These are phyloP conservation scores for Monodelphis domestica DNA, from an alignment of 2,797 vertebrate genomes.

Conservation along the genomic window DNA sequence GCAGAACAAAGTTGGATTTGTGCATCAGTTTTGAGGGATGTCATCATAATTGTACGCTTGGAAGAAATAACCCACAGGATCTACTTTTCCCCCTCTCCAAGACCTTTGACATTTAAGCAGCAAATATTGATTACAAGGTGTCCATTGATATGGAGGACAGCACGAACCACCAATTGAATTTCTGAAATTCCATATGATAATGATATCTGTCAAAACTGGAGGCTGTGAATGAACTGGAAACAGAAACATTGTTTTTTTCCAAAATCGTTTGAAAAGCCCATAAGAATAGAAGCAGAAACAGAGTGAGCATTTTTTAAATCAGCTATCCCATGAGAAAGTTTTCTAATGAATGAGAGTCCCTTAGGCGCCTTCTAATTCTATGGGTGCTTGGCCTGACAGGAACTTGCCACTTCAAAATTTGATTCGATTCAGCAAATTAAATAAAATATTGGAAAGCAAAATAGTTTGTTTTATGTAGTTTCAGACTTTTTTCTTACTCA, in stretches of 20 bases:
- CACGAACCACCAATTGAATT: neutral
- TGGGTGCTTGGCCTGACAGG: neutral
- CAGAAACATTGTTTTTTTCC: neutral
- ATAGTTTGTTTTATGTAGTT: constrained; percentile 43
- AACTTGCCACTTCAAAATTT: constrained; percentile 36
- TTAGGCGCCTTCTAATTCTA: constrained; percentile 14
- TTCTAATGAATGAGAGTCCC: constrained; percentile 36
- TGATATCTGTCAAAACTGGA: neutral
- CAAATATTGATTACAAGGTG: neutral
- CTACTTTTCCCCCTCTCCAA: constrained; percentile 4
- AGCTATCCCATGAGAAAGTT: constrained; percentile 56
- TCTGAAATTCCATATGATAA: neutral
- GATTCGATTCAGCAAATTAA: constrained; percentile 20
- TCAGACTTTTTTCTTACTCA: constrained; percentile 33
- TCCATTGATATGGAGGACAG: neutral
- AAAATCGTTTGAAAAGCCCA: constrained; percentile 44
- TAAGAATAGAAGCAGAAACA: constrained; percentile 30
- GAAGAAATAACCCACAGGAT: neutral
- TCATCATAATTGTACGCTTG: neutral
- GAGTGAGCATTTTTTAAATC: constrained; percentile 37
- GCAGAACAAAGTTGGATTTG: neutral
- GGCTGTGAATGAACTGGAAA: constrained; percentile 34
- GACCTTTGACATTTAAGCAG: neutral
- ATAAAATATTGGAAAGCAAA: constrained; percentile 56
- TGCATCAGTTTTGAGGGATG: neutral